Percentiles rank a stretch among this genome's conserved stretches.
Conservation (phyloP, 2,888 invertebrate species). For the Adelphocoris suturalis region DNA sequence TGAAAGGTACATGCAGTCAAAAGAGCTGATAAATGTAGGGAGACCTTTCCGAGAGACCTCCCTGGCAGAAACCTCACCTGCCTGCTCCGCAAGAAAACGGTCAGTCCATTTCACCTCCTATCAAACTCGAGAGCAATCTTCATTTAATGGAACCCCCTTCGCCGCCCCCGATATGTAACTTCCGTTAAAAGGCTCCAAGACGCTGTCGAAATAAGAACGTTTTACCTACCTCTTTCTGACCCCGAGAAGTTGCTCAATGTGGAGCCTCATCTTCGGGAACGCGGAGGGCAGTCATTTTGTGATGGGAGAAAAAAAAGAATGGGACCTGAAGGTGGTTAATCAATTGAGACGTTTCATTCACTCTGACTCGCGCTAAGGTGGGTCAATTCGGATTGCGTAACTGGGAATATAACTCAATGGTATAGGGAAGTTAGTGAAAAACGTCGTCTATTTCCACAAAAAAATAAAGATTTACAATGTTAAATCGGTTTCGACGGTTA, state of each 20-base stretch:
- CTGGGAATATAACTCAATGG: neutral
- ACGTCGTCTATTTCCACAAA: too few relatives aligned
- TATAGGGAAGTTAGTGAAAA: too few relatives aligned
- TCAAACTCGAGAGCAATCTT: constrained; percentile 17
- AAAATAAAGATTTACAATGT: too few relatives aligned
- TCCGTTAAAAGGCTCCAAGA: constrained; percentile 1
- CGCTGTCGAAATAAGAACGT: neutral
- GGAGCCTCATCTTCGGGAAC: neutral
- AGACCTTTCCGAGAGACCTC: too few relatives aligned
- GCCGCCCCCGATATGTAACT: constrained; percentile 10
- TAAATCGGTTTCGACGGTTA: too few relatives aligned
- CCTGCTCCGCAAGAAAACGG: constrained; percentile 15
- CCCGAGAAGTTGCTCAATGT: neutral
- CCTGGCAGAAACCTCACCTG: too few relatives aligned
- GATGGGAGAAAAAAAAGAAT: neutral
- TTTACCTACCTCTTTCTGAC: neutral
- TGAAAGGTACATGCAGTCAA: too few relatives aligned
- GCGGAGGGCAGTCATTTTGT: neutral
- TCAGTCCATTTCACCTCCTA: neutral
- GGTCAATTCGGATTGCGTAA: constrained; percentile 21
- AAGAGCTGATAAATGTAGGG: too few relatives aligned
- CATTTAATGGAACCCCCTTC: neutral
- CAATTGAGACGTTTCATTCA: constrained; percentile 21
- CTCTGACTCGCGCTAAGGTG: neutral
- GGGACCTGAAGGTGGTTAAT: neutral